Base-by-base conservation (phyloP, 1,140 invertebrate species). In the Camponotus floridanus region DNA sequence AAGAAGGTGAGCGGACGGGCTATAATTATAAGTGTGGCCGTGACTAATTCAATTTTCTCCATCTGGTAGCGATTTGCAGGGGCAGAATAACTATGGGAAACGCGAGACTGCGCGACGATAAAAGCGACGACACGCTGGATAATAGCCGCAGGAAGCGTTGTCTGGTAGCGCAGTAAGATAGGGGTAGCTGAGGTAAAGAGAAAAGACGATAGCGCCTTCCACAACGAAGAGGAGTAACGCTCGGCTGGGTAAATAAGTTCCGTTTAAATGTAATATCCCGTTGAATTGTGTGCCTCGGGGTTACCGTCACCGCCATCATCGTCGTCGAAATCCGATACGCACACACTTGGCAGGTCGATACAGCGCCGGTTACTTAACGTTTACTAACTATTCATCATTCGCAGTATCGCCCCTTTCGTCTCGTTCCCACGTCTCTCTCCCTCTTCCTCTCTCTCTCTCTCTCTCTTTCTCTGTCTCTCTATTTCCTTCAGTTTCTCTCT, bases 41-140 rank as follows among this genome's bases (percentile, higher is more conserved):
- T 86, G 84, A 90, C 85, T 91, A 87, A 91, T 92, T 92, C 76
- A 88, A 91, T 92, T 91, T 87, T 87, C 68, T 55, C 88, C 86
- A 87, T 86, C 87, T 88, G 87, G 51, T 74, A 59, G 83, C 81
- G 86, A 91, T 88, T 92, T 90, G 88, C 86, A 86, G 76, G 15
- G 48, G 45, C 62, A 71, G 51, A 86, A 80, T 79, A 81, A 68
- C 62, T 57, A 26, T 26, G 61, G 45, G 26, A 70, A 81, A 74
- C 57, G 85, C 57, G 78, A 74, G 64, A 64, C 59, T 65, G 57
- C 61, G 65, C 61, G 45, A 59, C 76, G 71, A 74, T 59, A 76
- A 64, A 13, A 59, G 51, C 68, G 11, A 70, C 74, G 42, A 55
- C 45, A 21, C 64, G 21, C 21, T 57, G 70, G 86, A 85, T 90